A percentile compares a stretch with the other conserved stretches of the same genome.
These are phyloP conservation scores for Montipora foliosa DNA, from an alignment of 64 coral and sea anemone genomes.

Conservation along the genomic window DNA sequence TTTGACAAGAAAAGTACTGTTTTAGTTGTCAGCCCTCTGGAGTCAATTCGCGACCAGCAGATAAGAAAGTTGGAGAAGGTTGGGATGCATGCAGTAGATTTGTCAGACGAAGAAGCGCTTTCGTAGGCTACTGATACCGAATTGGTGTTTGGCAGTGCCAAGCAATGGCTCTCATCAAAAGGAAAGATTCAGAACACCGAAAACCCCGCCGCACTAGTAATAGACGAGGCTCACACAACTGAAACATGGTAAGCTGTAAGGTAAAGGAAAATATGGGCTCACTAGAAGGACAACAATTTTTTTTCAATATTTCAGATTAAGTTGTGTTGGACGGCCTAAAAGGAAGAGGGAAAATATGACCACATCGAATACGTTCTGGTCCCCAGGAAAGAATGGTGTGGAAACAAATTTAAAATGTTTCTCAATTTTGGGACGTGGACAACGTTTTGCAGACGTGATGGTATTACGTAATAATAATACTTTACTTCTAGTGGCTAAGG, in stretches of 20 bases:
- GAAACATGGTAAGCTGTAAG: conserved; percentile 45
- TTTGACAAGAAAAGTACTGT: not conserved
- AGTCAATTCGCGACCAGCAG: conserved; percentile 41
- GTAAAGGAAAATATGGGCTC: too few relatives aligned
- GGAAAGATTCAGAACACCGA: conserved; percentile 18
- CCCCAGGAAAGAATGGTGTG: too few relatives aligned
- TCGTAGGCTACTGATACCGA: not conserved
- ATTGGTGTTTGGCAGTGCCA: conserved; percentile 25
- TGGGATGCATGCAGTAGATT: conserved; percentile 27
- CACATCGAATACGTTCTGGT: too few relatives aligned
- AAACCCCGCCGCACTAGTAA: conserved; percentile 1
- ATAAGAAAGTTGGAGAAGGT: not conserved
- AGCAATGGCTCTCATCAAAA: conserved; percentile 20
- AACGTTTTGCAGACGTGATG: too few relatives aligned
- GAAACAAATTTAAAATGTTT: too few relatives aligned
- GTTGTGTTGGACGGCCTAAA: too few relatives aligned
- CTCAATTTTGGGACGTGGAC: too few relatives aligned
- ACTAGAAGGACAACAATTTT: too few relatives aligned
- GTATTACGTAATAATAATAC: too few relatives aligned
- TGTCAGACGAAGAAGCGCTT: not conserved
- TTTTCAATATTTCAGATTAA: too few relatives aligned
- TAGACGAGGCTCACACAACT: conserved; percentile 40
- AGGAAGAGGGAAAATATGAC: too few relatives aligned
- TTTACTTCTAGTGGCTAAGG: too few relatives aligned
- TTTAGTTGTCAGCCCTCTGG: conserved; percentile 46